These are phyloP conservation scores for Emydocephalus ijimae DNA, from an alignment of 2,113 vertebrate genomes.

Conservation along the genomic window DNA sequence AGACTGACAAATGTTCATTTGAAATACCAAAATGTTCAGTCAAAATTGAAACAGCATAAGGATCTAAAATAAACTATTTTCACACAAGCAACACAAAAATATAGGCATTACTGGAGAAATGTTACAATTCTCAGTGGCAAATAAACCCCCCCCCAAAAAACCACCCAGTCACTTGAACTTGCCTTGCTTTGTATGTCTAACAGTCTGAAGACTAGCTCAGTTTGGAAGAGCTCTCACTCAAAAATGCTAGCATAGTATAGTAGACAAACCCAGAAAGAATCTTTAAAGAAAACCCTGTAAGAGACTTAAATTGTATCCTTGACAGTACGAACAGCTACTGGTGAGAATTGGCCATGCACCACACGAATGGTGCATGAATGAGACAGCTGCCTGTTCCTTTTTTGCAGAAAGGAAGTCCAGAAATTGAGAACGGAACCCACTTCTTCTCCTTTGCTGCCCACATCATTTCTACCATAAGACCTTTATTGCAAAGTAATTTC, in stretches of 20 bases:
- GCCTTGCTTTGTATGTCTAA: neutral
- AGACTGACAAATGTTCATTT: neutral
- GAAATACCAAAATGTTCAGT: neutral
- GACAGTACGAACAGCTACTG: constrained; percentile 43
- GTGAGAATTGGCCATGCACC: constrained; percentile 24
- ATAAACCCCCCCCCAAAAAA: too few species aligned
- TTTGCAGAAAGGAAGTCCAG: constrained; percentile 10
- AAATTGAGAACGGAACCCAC: constrained; percentile 42
- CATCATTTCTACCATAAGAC: constrained; percentile 60
- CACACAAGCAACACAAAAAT: neutral
- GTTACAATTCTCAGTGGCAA: neutral
- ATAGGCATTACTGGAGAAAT: neutral
- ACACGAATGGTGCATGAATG: neutral
- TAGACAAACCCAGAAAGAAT: constrained; percentile 25
- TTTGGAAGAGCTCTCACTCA: constrained; percentile 19
- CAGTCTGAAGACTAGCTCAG: constrained; percentile 18
- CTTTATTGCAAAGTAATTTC: constrained; percentile 61
- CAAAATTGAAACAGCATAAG: neutral
- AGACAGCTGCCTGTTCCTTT: constrained; percentile 10
- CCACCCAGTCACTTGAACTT: neutral
- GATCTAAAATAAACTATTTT: neutral
- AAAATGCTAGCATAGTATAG: neutral
- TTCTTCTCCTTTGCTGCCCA: constrained; percentile 54
- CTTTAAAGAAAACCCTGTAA: constrained; percentile 42
- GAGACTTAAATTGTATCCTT: neutral